Percentiles rank a stretch among this genome's conserved stretches.
Conservation (phyloP, 2,797 vertebrate genomes). For the Threskiornis aethiopicus region DNA sequence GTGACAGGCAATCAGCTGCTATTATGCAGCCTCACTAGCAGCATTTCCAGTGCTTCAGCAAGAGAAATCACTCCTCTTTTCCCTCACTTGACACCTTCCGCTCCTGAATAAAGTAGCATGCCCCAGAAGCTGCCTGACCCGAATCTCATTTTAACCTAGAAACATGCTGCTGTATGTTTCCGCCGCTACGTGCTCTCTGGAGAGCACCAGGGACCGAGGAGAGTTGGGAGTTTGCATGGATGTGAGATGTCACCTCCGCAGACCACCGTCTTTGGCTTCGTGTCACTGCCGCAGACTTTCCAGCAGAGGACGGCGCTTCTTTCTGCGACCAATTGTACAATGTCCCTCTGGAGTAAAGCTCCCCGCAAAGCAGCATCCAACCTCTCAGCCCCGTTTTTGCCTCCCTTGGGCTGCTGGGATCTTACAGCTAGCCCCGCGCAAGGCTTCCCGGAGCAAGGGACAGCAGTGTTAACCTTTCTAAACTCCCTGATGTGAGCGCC, state of each 20-base stretch:
- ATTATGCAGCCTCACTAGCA: background rate
- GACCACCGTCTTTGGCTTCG: rapidly evolving
- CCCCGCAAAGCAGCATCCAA: background rate
- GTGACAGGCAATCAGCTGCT: background rate
- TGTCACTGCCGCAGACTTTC: background rate
- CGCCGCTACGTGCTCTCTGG: background rate
- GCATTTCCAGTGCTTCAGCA: background rate
- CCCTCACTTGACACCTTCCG: background rate
- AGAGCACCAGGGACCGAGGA: background rate
- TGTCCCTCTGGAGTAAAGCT: background rate
- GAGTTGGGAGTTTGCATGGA: background rate
- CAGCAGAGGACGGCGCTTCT: rapidly evolving
- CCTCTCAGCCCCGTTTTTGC: background rate
- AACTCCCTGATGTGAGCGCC: conserved; percentile 34
- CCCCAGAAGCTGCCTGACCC: background rate
- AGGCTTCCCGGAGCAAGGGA: background rate
- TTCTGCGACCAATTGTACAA: rapidly evolving
- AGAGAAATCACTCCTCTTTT: background rate
- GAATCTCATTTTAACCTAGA: background rate
- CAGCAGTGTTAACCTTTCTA: conserved; percentile 38
- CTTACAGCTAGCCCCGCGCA: background rate
- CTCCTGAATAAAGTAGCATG: background rate
- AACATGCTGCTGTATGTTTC: background rate
- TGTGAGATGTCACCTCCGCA: background rate
- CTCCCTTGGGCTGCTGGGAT: background rate